Evolutionary conservation across 2,888 invertebrate species (phyloP).

Genomic region (Tachina lurida): DNA sequence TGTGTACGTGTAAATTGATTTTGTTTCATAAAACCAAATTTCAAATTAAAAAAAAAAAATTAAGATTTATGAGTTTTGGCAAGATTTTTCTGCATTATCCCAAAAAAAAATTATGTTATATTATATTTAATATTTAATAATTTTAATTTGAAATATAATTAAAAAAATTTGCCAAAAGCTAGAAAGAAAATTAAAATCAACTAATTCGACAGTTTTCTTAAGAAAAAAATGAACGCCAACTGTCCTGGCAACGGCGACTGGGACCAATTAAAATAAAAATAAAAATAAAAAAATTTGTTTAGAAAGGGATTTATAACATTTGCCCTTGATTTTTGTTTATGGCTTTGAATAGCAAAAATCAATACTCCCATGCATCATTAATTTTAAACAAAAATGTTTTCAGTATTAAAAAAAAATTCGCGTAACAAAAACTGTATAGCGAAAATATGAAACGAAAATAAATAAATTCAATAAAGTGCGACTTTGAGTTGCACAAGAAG

Average conservation of each 20-base stretch:
- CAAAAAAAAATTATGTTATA: constrained; percentile 16
- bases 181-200: neutral
- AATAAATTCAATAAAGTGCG: no score
- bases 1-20: constrained; percentile 29
- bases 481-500: no score
- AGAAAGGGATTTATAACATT: neutral
- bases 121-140: constrained; percentile 38
- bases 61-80: constrained; percentile 53
- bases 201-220: constrained; percentile 45
- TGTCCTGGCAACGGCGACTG: constrained; percentile 20
- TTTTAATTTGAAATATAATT: constrained; percentile 42
- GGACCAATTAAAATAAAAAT: constrained; percentile 23
- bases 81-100: constrained; percentile 39
- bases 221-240: constrained; percentile 7
- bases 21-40: constrained; percentile 48
- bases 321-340: neutral
- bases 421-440: no score
- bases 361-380: no score
- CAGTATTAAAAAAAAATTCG: no score
- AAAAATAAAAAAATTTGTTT: neutral
- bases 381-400: no score
- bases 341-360: no score
- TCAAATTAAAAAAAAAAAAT: neutral
- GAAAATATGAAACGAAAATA: no score
- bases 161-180: neutral